Evolutionary conservation across 2,113 vertebrate genomes (phyloP).

Genomic region (Oplegnathus fasciatus): DNA sequence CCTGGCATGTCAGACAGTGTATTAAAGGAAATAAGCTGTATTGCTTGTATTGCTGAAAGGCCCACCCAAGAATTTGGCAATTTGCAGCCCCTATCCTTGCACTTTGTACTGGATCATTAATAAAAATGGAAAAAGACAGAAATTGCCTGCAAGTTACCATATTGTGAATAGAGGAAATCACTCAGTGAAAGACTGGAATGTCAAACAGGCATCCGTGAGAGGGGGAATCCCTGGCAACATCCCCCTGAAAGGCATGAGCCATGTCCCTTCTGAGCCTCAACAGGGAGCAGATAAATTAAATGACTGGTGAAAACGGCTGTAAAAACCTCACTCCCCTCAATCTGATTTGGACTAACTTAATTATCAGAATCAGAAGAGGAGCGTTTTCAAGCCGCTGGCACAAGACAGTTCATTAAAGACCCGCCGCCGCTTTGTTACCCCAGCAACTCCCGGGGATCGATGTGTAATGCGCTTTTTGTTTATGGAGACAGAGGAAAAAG

Average conservation of each 20-base stretch:
- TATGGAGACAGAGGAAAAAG: slow-evolving; percentile 60
- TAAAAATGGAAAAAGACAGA: slow-evolving; percentile 9
- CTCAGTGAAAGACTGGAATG: slow-evolving; percentile 13
- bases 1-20: slow-evolving; percentile 11
- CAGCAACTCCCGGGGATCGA: slow-evolving; percentile 66
- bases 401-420: slow-evolving; percentile 75
- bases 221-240: slow-evolving; percentile 10
- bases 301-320: slow-evolving; percentile 42
- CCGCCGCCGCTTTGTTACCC: slow-evolving; percentile 59
- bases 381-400: slow-evolving; percentile 62
- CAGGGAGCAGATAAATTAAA: slow-evolving; percentile 50
- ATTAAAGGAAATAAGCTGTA: slow-evolving; percentile 34
- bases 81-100: background rate
- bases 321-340: slow-evolving; percentile 39
- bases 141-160: background rate
- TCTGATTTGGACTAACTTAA: slow-evolving; percentile 70
- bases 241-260: slow-evolving; percentile 7
- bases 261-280: background rate
- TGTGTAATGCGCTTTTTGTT: slow-evolving; percentile 73
- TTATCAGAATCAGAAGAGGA: slow-evolving; percentile 65
- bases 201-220: background rate
- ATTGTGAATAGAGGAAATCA: slow-evolving; percentile 25
- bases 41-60: slow-evolving; percentile 10
- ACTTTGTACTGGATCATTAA: slow-evolving; percentile 19
- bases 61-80: background rate